Base-by-base conservation (phyloP, 2,888 invertebrate genomes). In the Drosophila cognata region DNA sequence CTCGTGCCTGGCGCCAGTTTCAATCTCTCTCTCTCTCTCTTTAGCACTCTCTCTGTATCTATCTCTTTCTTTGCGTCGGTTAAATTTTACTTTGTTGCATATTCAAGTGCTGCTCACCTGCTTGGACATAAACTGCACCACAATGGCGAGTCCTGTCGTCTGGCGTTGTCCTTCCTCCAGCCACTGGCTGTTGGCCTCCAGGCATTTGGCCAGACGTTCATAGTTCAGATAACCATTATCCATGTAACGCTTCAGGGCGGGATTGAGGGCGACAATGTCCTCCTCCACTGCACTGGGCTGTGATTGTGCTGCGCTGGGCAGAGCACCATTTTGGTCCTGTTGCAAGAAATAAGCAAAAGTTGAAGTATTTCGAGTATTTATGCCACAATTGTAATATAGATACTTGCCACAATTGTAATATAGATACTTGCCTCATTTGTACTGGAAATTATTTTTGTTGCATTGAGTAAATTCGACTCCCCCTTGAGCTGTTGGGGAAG, bases 91-190 rank as follows among this genome's bases (percentile, higher is more conserved):
- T 53, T 46, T 36, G 4, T 5, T 21, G 13, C 18, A n/a, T 33
- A 21, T 21, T 28, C n/a, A 61, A 21, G 28, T 36, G 60, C 61
- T 13, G 48, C 95, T 95, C 93, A 96, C 96, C 93, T 95, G 95
- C 92, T 95, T 95, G 88, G 96, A 96, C 92, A 98, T 95, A 94
- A 98, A 97, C 93, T 97, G 96, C 82, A 98, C 95, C 78, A 98
- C 95, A 79, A 97, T 95, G 73, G 97, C 96, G 88, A 98, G 95
- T 50, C 97, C 98, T 93, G 98, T 96, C 62, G 97, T 95, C 67
- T 96, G 96, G 84, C 95, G 95, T 56, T 96, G 94, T 59, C 87
- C 86, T 51, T 78, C 66, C 60, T 71, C 61, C 71, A 69, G 48
- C 51, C 64, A 35, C 55, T 71, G 51, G 11, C 53, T 63, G n/a